Evolutionary conservation across 2,888 invertebrate species (phyloP), one percentile per base, ranked within the genome.

Genomic region (Hydroisotoma schaefferi): DNA sequence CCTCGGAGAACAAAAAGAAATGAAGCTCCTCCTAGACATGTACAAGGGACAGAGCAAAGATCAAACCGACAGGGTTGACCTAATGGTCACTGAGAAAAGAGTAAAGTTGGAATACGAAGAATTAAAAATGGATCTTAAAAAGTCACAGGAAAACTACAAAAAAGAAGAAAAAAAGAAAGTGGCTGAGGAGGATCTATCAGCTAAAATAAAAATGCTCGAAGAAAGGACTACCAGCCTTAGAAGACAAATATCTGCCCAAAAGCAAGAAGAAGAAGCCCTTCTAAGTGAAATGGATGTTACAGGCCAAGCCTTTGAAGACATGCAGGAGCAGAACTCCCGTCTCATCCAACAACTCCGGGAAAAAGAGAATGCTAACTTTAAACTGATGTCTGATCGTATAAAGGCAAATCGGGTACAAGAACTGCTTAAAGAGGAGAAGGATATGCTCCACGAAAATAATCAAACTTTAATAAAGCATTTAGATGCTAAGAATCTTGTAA

Each of bases 281-380:
- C 80, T 98, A 15, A 97, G 93, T 76, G 98, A 99, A 79, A 97
- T 99, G 94, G 98, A 99, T 76, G 94, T 95, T 2, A 99, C 98
- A 0, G 98, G 98, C 0, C 97, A 97, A 77, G 98, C 98, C 1
- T 95, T 95, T 76, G 98, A 99, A 76, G 98, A 99, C 75, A 95
- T 97, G 94, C 97, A 98, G 79, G 97, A 98, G 74, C 97, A 97
- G 80, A 97, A 97, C 78, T 92, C 93, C 0, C 81, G 95, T 40
- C 83, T 98, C 22, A 88, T 98, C 54, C 94, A 95, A 73, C 97
- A 98, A 77, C 79, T 99, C 61, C 81, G 94, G 1, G 95, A 98
- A 77, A 97, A 98, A 74, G 94, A 95, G 74, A 97, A 98, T 76
- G 95, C 97, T 4, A 98, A 98, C 78, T 95, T 98, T 77, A 97